Conservation (phyloP, 1,140 invertebrate genomes). For the Lepidostoma basale region DNA sequence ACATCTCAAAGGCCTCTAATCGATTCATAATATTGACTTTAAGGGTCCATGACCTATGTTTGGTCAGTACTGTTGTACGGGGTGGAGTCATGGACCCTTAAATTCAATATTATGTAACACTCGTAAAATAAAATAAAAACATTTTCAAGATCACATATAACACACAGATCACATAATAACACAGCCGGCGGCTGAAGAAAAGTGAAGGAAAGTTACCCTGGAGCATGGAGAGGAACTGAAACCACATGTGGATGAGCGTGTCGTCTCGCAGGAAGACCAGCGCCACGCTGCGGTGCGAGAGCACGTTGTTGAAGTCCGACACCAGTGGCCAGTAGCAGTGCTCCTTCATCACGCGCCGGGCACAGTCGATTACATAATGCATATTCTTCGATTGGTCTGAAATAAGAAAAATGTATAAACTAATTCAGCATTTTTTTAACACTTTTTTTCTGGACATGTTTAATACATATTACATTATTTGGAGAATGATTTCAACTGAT, state of each 20-base stretch:
- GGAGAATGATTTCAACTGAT: too few species aligned
- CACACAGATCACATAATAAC: not conserved
- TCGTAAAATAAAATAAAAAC: too few species aligned
- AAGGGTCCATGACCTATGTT: too few species aligned
- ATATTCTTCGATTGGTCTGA: slow-evolving; percentile 79
- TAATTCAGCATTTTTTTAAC: too few species aligned
- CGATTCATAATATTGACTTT: too few species aligned
- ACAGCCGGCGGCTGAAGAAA: not conserved
- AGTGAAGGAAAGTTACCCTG: slow-evolving; percentile 71
- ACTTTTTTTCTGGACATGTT: too few species aligned
- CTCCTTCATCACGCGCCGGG: slow-evolving; percentile 90
- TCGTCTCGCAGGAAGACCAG: slow-evolving; percentile 87
- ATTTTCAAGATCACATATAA: too few species aligned
- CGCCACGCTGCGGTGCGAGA: slow-evolving; percentile 90
- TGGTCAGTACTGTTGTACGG: too few species aligned
- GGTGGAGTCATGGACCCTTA: too few species aligned
- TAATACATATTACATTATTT: too few species aligned
- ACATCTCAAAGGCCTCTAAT: too few species aligned
- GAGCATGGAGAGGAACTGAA: slow-evolving; percentile 90
- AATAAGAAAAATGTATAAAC: not conserved
- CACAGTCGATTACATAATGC: slow-evolving; percentile 93
- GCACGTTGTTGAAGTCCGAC: slow-evolving; percentile 96
- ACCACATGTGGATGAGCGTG: slow-evolving; percentile 90
- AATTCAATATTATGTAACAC: too few species aligned
- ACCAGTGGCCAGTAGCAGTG: slow-evolving; percentile 98